Conservation (phyloP, 2,888 invertebrate species). For the Tinea trinotella region DNA sequence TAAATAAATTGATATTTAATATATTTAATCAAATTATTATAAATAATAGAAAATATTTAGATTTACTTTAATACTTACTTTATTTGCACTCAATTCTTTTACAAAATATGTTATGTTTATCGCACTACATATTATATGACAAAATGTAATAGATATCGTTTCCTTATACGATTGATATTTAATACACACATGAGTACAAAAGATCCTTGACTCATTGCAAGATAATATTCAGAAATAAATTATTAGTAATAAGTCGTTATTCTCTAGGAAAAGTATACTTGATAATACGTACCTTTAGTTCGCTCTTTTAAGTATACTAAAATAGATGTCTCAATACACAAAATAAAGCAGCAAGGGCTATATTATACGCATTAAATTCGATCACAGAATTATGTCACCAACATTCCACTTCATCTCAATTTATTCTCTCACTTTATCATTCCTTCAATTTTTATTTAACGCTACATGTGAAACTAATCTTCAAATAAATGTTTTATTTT, state of each 20-base stretch:
- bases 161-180: slow-evolving; percentile 5
- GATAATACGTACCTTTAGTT: slow-evolving; percentile 31
- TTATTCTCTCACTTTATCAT: slow-evolving; percentile 4
- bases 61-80: not conserved
- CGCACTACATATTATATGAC: not conserved
- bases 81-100: not conserved
- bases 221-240: not conserved
- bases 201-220: not conserved
- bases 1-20: no score
- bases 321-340: slow-evolving; percentile 53
- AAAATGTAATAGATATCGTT: not conserved
- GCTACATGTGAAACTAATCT: not conserved
- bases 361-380: slow-evolving; percentile 51
- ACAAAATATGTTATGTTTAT: not conserved
- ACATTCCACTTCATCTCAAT: slow-evolving; percentile 26
- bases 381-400: slow-evolving; percentile 39
- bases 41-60: no score
- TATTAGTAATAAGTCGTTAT: no score
- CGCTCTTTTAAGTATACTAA: slow-evolving; percentile 26
- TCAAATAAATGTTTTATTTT: not conserved
- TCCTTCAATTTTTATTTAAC: not conserved
- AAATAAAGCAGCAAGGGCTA: slow-evolving; percentile 51
- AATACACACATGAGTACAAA: not conserved
- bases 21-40: no score
- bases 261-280: no score